Evolutionary conservation across 2,113 vertebrate species (phyloP), one percentile per base, ranked within the genome.

Genomic region (Dicerorhinus sumatrensis): DNA sequence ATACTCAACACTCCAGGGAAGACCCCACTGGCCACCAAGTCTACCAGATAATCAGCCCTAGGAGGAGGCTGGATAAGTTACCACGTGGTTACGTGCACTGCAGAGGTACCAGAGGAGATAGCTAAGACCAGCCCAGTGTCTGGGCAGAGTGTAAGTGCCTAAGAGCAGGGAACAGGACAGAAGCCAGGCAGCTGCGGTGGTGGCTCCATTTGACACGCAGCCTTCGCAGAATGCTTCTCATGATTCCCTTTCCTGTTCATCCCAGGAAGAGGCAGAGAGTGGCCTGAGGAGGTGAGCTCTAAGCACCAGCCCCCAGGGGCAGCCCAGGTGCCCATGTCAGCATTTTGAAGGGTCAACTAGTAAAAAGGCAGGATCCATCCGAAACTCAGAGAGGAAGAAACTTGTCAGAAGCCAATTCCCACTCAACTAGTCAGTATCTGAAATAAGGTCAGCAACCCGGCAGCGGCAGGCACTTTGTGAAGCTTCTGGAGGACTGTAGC

Each of bases 371-470:
- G 60, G 76, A 42, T 54, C 91, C 72, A 1, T 7, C 23, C 56
- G 42, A 88, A 54, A 54, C 90, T 70, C 39, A 90, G 48, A 81
- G 86, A 97, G n/a, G 73, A 98, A 98, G 89, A 97, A 80, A 97
- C 46, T 94, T 96, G 70, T 98, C 96, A 97, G 95, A 98, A 97
- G 63, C 48, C 79, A 97, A 17, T 77, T 94, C 95, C 56, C 42
- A 97, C 93, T 77, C 72, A 83, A 69, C 76, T 73, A 92, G 67
- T 93, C 76, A 97, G 12, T 94, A 88, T 60, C 75, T 96, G 63
- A 96, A 97, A 97, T 86, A 62, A 96, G 95, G 90, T 94, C 97
- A 98, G 86, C 80, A 73, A 69, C 77, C 97, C 54, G 0, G 29
- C 92, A 97, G 56, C 0, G 9, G 46, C 92, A 93, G 69, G 58